Percentiles rank a stretch among this genome's conserved stretches.
phyloP scores from a whole-genome alignment of 2,113 vertebrate genomes.

The Noctilio leporinus region DNA sequence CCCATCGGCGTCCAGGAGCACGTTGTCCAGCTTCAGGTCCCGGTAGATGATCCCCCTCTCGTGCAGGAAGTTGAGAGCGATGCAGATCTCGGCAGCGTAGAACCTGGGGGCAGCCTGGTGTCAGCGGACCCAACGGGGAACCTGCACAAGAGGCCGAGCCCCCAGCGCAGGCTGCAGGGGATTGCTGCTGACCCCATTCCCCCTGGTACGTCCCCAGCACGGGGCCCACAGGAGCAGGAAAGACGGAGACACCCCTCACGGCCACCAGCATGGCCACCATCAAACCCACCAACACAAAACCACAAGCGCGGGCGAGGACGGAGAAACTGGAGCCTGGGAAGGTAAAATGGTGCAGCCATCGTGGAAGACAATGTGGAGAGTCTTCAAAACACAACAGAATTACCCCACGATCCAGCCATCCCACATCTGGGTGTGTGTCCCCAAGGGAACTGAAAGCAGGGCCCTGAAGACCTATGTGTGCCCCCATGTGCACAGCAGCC shows the following conservation, averaged over 20 bases:
- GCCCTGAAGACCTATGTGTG: fast-evolving
- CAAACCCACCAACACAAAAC: no score
- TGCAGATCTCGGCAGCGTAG: conserved; percentile 98
- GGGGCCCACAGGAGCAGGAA: not conserved
- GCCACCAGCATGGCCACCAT: no score
- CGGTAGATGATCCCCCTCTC: conserved; percentile 98
- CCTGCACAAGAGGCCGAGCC: no score
- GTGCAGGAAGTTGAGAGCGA: conserved; percentile 98
- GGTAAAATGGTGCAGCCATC: not conserved
- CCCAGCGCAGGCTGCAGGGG: not conserved
- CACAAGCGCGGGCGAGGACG: not conserved
- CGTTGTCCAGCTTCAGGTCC: conserved; percentile 98
- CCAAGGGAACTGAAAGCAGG: not conserved
- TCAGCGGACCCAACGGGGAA: not conserved
- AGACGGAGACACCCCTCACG: not conserved
- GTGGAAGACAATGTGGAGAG: fast-evolving
- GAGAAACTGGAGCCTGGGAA: fast-evolving
- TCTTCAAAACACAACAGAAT: not conserved
- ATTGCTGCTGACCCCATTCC: fast-evolving
- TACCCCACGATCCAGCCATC: not conserved
- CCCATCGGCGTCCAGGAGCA: conserved; percentile 94
- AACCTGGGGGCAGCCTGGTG: conserved; percentile 80
- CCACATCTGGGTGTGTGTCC: fast-evolving
- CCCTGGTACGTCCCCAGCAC: fast-evolving
- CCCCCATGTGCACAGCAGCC: fast-evolving